Percentiles rank a stretch among this genome's conserved stretches.
These are phyloP conservation scores for Temnothorax unifasciatus DNA, from an alignment of 2,888 invertebrate genomes.

Conservation along the genomic window DNA sequence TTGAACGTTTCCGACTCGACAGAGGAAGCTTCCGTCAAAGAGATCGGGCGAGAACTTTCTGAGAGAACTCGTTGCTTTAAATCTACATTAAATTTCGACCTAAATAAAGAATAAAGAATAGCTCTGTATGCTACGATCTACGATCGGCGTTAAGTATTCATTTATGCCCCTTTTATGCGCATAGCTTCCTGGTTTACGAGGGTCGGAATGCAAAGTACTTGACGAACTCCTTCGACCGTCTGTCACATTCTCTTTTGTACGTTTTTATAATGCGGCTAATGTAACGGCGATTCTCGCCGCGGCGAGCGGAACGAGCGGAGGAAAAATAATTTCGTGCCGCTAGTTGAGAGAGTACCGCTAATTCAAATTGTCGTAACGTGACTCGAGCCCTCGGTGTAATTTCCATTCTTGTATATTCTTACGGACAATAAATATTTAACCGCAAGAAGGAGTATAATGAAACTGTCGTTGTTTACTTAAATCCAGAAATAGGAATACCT, in stretches of 20 bases:
- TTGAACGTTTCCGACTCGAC: no score
- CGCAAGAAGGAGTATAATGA: constrained; percentile 16
- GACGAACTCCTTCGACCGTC: constrained; percentile 57
- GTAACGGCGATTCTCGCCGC: constrained; percentile 60
- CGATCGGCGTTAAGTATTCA: constrained; percentile 67
- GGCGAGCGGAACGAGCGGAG: constrained; percentile 41
- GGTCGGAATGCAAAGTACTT: constrained; percentile 67
- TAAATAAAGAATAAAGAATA: constrained; percentile 67
- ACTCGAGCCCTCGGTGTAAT: constrained; percentile 29
- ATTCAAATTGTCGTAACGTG: constrained; percentile 58
- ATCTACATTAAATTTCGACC: constrained; percentile 65
- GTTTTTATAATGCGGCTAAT: constrained; percentile 62
- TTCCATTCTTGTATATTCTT: constrained; percentile 19
- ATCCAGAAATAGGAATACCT: neutral
- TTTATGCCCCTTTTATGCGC: constrained; percentile 72
- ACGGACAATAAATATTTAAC: neutral
- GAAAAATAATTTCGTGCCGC: constrained; percentile 46
- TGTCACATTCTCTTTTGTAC: constrained; percentile 51
- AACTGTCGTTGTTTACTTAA: constrained; percentile 20
- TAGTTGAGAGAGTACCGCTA: constrained; percentile 58
- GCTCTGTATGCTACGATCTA: constrained; percentile 27
- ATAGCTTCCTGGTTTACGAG: constrained; percentile 69
- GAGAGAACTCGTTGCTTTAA: constrained; percentile 58
- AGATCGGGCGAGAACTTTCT: constrained; percentile 24
- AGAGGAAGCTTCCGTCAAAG: constrained; percentile 10